Base-by-base conservation (phyloP, 2,113 vertebrate genomes). In the Triplophysa rosa region DNA sequence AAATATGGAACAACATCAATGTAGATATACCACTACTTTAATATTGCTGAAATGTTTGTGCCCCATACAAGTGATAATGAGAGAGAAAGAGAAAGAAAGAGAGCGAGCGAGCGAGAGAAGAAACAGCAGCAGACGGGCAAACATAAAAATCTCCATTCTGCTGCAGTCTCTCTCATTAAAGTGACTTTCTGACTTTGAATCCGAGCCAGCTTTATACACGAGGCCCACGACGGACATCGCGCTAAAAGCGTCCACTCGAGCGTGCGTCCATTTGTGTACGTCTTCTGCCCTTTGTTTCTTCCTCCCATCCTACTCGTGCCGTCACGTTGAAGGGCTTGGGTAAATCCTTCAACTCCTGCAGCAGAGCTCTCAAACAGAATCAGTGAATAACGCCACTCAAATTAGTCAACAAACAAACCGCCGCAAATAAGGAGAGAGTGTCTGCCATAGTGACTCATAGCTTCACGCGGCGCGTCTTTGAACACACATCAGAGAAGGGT, bases 361-460 rank as follows among this genome's bases (percentile, higher is more conserved):
- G 68, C 56, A 69, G n/a, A 26, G 37, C 49, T 63, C 64, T 67
- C 59, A 76, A 33, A 69, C 52, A 80, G 72, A 58, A 84, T 26
- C 62, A 77, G 73, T 56, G 76, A 72, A 77, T 21, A 77, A 8
- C 40, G 69, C 67, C 73, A 40, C 19, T 77, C 67, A 78, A 72
- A 84, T 79, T 80, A 77, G 37, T 70, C 67, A 42, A 67, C 78
- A 83, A 80, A 72, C 78, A 83, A 78, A 69, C 79, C 71, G 47
- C 42, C 77, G 17, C 9, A 61, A 21, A 17, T 21, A 61, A 33
- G 64, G 52, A 72, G 59, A 75, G 19, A 33, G 67, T 19, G 56
- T 33, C 45, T 68, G 21, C 59, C 56, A 29, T 67, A 64, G 66
- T 65, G 26, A 68, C 77, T 42, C 65, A 33, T 23, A 79, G 70